These are phyloP conservation scores for Spicauda simplicius DNA, from an alignment of 2,888 invertebrate species.

Conservation along the genomic window DNA sequence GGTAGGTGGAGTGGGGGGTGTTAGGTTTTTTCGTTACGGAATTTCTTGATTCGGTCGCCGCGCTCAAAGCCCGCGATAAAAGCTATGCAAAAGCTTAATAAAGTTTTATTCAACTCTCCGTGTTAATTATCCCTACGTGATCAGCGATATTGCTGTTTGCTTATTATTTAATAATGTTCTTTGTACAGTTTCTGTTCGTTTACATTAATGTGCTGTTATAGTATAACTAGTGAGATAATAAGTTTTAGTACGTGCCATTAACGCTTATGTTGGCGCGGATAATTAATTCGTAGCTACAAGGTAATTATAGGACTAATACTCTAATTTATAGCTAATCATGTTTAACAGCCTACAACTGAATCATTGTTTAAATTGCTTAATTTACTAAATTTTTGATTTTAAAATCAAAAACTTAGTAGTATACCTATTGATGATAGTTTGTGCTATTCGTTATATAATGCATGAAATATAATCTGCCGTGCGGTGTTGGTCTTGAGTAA, in stretches of 20 bases:
- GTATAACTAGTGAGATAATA: slow-evolving; percentile 8
- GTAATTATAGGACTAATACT: not conserved
- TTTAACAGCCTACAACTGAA: not conserved
- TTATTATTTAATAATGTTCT: slow-evolving; percentile 34
- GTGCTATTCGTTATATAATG: no score
- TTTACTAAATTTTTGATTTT: no score
- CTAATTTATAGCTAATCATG: not conserved
- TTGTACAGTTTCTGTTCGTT: slow-evolving; percentile 26
- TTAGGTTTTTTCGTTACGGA: no score
- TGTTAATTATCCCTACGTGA: slow-evolving; percentile 35
- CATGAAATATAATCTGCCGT: no score
- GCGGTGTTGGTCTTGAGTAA: no score
- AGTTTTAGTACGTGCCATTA: slow-evolving; percentile 1
- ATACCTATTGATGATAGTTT: no score
- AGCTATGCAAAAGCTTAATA: no score
- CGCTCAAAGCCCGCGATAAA: no score
- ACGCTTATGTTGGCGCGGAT: not conserved
- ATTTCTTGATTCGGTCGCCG: no score
- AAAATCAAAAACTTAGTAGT: no score
- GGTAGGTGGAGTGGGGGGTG: no score
- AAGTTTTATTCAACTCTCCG: slow-evolving; percentile 23
- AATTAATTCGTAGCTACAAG: not conserved
- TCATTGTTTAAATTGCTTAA: no score
- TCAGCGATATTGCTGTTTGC: slow-evolving; percentile 34
- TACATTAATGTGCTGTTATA: slow-evolving; percentile 12